phyloP scores from a whole-genome alignment of 2,888 invertebrate genomes.

The Ichneumoninae sp. region DNA sequence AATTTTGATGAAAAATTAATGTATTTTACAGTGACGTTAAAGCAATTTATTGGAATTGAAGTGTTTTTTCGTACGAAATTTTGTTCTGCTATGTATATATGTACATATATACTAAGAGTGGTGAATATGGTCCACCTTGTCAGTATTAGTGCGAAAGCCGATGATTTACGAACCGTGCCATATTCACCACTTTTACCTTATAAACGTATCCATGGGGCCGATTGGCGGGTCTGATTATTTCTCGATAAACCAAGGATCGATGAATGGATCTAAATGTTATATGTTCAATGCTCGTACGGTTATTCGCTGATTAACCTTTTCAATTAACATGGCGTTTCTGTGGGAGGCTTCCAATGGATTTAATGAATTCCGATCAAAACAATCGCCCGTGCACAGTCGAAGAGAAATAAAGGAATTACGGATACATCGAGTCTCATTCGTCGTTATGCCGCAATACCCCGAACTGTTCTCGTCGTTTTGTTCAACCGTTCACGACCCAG shows the following conservation, averaged over 20 bases:
- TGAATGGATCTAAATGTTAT: background rate
- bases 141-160: no score
- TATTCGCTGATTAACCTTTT: conserved; percentile 60
- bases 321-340: conserved; percentile 54
- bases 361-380: conserved; percentile 41
- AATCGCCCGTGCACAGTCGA: conserved; percentile 24
- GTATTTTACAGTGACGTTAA: no score
- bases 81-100: no score
- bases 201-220: background rate
- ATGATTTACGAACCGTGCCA: no score
- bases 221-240: background rate
- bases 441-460: conserved; percentile 45
- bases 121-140: no score
- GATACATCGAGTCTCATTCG: conserved; percentile 42
- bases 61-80: no score
- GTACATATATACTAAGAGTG: no score
- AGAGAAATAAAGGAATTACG: conserved; percentile 41
- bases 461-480: conserved; percentile 29
- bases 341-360: conserved; percentile 39
- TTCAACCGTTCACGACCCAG: conserved; percentile 36
- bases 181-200: no score
- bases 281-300: conserved; percentile 12
- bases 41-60: no score
- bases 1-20: no score
- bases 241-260: conserved; percentile 39